Evolutionary conservation across 2,113 vertebrate genomes (phyloP).

Genomic region (Origma solitaria): DNA sequence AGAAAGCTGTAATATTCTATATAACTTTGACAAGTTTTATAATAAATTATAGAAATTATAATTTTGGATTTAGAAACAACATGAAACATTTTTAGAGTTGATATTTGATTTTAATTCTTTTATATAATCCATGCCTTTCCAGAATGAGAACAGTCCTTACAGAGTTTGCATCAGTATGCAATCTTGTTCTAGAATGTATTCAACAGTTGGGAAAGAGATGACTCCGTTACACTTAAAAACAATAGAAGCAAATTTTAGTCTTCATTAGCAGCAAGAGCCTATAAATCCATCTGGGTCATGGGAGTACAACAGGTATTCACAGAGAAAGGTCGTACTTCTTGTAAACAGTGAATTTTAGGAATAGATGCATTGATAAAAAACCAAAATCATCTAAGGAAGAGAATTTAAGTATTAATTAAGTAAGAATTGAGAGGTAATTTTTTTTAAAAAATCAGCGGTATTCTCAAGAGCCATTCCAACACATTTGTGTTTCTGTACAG

Average conservation of each 20-base stretch:
- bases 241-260: background rate
- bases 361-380: background rate
- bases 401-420: background rate
- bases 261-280: background rate
- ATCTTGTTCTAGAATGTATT: background rate
- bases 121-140: background rate
- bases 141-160: background rate
- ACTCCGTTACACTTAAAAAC: background rate
- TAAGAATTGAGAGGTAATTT: background rate
- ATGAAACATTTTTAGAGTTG: background rate
- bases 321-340: background rate
- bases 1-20: background rate
- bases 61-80: background rate
- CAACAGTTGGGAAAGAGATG: background rate
- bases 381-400: background rate
- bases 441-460: background rate
- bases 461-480: background rate
- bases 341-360: background rate
- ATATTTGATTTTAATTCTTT: background rate
- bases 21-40: background rate
- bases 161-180: background rate
- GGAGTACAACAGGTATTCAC: background rate
- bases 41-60: background rate
- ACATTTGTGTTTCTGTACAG: background rate
- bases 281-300: background rate